phyloP scores from a whole-genome alignment of 2,113 vertebrate genomes.

The Cynocephalus volans region DNA sequence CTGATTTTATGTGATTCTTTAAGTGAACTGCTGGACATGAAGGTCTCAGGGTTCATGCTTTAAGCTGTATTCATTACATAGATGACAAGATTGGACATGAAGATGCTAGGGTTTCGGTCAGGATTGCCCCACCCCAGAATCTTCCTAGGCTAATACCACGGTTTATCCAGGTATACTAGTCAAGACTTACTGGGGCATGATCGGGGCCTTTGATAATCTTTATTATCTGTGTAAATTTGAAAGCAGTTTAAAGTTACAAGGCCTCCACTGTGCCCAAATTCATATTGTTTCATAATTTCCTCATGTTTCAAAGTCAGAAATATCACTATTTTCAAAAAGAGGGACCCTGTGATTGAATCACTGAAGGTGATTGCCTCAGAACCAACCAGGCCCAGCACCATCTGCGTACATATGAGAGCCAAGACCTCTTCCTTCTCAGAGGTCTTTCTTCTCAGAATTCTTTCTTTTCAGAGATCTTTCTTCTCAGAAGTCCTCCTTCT shows the following conservation, averaged over 20 bases:
- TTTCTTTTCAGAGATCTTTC: not conserved
- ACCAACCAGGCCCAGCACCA: too few relatives aligned
- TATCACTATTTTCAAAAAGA: not conserved
- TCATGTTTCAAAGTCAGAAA: not conserved
- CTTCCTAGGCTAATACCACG: not conserved
- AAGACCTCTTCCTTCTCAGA: not conserved
- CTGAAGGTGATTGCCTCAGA: too few relatives aligned
- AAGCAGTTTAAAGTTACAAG: not conserved
- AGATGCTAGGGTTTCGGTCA: not conserved
- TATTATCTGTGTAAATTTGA: not conserved
- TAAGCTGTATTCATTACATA: not conserved
- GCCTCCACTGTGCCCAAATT: not conserved
- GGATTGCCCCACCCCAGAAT: not conserved
- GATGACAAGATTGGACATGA: not conserved
- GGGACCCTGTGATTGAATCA: not conserved
- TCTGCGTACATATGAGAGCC: fast-evolving
- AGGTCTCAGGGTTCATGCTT: not conserved
- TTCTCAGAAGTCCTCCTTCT: not conserved
- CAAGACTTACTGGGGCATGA: not conserved
- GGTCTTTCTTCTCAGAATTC: not conserved
- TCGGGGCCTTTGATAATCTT: not conserved
- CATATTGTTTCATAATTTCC: not conserved
- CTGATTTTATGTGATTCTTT: not conserved
- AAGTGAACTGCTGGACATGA: not conserved
- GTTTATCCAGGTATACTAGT: not conserved